These are phyloP conservation scores for Vicugna pacos DNA, from an alignment of 2,113 vertebrate genomes.

Conservation along the genomic window DNA sequence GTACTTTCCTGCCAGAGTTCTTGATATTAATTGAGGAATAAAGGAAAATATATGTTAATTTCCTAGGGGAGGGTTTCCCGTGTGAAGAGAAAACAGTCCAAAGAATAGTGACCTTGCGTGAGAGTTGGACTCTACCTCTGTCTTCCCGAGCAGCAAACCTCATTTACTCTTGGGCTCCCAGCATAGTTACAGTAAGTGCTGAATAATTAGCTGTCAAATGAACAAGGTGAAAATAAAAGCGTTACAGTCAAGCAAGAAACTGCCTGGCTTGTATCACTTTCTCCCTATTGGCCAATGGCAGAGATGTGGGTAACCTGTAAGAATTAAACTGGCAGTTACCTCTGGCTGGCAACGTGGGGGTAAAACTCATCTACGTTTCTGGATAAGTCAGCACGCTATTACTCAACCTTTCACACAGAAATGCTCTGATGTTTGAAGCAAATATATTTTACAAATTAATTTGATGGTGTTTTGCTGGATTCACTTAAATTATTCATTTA, in stretches of 20 bases:
- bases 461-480: background rate
- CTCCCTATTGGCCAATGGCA: no score
- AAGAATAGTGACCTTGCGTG: fast-evolving
- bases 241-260: background rate
- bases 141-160: background rate
- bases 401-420: background rate
- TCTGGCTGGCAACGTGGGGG: background rate
- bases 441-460: background rate
- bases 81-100: background rate
- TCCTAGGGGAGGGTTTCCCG: background rate
- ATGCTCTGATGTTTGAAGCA: background rate
- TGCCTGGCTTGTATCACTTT: background rate
- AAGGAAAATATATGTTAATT: background rate
- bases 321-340: background rate
- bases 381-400: background rate
- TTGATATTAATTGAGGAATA: background rate
- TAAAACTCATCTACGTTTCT: background rate
- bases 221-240: background rate
- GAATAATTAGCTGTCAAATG: background rate
- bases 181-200: background rate
- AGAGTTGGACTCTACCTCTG: background rate
- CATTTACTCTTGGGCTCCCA: background rate
- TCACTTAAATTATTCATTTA: background rate
- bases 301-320: background rate
- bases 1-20: background rate